Conservation (phyloP, 2,113 vertebrate species). For the Dryoscopus gambensis region DNA sequence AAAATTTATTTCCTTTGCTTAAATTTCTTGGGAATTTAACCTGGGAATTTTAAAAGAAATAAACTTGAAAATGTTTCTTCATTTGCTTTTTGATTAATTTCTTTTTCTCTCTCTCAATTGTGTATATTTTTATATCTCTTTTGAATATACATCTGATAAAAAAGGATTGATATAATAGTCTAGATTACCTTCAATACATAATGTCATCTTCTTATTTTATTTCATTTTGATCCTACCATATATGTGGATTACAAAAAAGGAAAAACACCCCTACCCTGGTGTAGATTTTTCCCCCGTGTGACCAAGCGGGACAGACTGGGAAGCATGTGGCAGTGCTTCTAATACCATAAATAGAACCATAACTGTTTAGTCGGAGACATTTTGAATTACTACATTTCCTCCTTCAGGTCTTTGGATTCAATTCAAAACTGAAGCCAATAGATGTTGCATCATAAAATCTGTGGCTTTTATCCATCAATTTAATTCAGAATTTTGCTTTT, state of each 20-base stretch:
- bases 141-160: background rate
- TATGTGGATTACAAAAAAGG: background rate
- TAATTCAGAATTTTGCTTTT: background rate
- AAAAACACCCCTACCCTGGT: background rate
- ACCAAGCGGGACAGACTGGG: background rate
- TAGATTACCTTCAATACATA: background rate
- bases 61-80: background rate
- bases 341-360: slow-evolving; percentile 15
- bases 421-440: background rate
- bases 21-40: background rate
- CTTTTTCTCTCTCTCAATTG: background rate
- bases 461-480: background rate
- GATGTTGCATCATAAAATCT: background rate
- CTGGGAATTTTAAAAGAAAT: background rate
- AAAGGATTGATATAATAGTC: background rate
- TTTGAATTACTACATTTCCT: background rate
- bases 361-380: slow-evolving; percentile 13
- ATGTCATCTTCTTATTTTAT: background rate
- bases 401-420: background rate
- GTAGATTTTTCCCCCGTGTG: background rate
- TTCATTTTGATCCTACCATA: background rate
- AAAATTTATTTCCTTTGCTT: background rate
- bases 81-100: background rate
- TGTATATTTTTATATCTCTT: background rate
- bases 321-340: slow-evolving; percentile 2